Base-by-base conservation (phyloP, 2,888 invertebrate genomes). In the Deilephila elpenor region DNA sequence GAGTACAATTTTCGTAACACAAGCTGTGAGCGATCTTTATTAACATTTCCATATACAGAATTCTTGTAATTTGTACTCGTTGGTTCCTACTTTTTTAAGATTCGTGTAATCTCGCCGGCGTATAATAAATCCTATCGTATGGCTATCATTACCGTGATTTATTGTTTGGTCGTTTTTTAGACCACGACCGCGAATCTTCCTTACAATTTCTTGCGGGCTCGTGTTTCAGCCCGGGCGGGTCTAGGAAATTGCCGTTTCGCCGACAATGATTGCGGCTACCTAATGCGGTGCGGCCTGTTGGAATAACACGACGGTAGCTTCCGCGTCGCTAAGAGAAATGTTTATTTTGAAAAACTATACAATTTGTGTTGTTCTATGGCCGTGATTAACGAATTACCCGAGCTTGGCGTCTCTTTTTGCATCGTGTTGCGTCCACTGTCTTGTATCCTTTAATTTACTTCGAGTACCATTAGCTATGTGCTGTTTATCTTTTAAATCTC, bases 301-400 rank as follows among this genome's bases (percentile, higher is more conserved):
- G 86, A 91, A 91, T 92, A 91, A 89, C 85, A 89, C 84, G 84
- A 89, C 86, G 82, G 88, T 83, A 81, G 89, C 93, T 93, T 93
- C 93, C 93, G 93, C 91, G 85, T 92, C 82, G 85, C 86, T 86
- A 84, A 86, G 84, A 81, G 88, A 89, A 89, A 89, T 90, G 89
- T 92, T 92, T 93, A 92, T 91, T 91, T 92, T 89, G 84, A 87
- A 88, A 80, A 91, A 92, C 91, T 91, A 91, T 86, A 90, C 91
- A 90, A 89, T 82, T 86, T 80, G 80, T 82, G 77, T 79, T 82
- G 79, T 83, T 83, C 79, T 83, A 84, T 84, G 78, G 79, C 87
- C 78, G 85, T 88, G 87, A 89, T 92, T 90, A 91, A 82, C 80
- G 77, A 79, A 80, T 80, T 78, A 79, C 81, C 82, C 80, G 82